Evolutionary conservation across 2,888 invertebrate species (phyloP).

Genomic region (Macroteleia sp.): DNA sequence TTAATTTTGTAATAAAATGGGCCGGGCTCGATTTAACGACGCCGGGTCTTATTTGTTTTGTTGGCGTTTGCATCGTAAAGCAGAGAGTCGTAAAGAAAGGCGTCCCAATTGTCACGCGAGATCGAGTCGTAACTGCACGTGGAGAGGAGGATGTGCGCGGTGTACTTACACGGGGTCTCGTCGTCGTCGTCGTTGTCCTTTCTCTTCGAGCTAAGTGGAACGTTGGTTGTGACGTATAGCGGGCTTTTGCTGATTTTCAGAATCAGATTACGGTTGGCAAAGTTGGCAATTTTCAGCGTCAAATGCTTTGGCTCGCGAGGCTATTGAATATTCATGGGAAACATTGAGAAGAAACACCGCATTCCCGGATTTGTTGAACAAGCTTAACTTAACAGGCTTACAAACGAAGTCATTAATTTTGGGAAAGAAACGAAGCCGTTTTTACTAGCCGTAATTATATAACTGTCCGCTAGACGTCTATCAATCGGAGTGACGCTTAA

Average conservation of each 20-base stretch:
- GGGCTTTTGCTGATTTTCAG: constrained; percentile 52
- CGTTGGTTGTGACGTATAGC: constrained; percentile 47
- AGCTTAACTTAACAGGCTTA: neutral
- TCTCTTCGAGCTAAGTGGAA: constrained; percentile 53
- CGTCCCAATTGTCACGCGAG: constrained; percentile 63
- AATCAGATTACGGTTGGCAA: constrained; percentile 40
- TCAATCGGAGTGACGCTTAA: neutral
- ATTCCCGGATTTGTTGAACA: neutral
- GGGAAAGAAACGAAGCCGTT: too few species aligned
- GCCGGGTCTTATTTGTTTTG: constrained; percentile 50
- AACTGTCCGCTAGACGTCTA: constrained; percentile 1
- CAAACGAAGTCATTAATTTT: neutral
- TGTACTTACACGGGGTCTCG: constrained; percentile 15
- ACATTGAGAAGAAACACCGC: too few species aligned
- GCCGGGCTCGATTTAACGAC: constrained; percentile 47
- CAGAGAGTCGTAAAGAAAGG: constrained; percentile 60
- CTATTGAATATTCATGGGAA: neutral
- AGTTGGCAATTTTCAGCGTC: constrained; percentile 31
- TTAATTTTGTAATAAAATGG: constrained; percentile 53
- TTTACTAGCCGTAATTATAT: neutral
- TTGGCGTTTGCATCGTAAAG: constrained; percentile 52
- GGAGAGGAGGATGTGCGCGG: constrained; percentile 37
- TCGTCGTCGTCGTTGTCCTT: constrained; percentile 38
- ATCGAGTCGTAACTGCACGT: constrained; percentile 51
- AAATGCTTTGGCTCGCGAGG: constrained; percentile 11